Evolutionary conservation across 1,140 invertebrate genomes (phyloP).

Genomic region (Saccostrea echinata): DNA sequence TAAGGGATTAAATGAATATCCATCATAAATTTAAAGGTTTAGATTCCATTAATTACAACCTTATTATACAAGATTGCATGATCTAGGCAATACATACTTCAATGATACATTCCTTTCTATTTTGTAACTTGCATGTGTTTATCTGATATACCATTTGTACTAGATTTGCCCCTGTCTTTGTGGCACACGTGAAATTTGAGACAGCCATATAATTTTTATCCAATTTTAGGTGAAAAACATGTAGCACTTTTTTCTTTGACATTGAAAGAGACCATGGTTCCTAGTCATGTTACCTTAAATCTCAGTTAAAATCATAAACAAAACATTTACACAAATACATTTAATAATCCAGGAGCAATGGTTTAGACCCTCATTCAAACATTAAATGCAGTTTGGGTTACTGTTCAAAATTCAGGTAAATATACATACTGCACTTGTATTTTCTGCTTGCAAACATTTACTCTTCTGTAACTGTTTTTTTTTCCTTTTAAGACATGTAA

Average conservation of each 20-base stretch:
- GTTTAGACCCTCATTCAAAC: background rate
- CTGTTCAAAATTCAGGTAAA: conserved; percentile 15
- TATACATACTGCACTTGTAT: background rate
- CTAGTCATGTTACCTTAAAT: background rate
- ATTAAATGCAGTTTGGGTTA: background rate
- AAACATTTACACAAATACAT: background rate
- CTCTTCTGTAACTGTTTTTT: background rate
- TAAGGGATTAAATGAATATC: no score
- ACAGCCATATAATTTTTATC: background rate
- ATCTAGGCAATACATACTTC: no score
- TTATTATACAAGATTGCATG: no score
- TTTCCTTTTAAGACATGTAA: background rate
- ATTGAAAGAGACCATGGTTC: background rate
- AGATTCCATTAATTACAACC: no score
- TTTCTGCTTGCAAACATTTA: background rate
- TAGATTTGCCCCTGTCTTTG: background rate
- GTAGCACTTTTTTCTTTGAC: background rate
- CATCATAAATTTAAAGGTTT: no score
- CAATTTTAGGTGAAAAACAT: background rate
- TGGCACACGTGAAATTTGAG: background rate
- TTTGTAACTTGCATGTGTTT: conserved; percentile 1
- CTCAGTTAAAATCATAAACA: conserved; percentile 10
- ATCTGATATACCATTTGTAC: background rate
- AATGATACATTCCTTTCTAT: background rate
- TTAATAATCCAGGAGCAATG: conserved; percentile 18